Conservation (phyloP, 2,888 invertebrate genomes). For the Netelia fuscicornis region DNA sequence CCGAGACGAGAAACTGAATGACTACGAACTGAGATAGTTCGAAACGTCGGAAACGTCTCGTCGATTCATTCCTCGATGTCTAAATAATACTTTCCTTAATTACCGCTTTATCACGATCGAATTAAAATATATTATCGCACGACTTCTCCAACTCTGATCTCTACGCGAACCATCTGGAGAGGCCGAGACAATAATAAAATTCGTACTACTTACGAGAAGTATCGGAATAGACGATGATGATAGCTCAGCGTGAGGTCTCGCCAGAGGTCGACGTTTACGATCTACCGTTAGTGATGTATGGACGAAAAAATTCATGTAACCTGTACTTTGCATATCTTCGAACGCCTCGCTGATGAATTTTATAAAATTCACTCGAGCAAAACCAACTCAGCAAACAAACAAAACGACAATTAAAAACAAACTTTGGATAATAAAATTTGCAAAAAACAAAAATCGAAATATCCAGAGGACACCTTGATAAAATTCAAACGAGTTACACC, state of each 20-base stretch:
- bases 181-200: constrained; percentile 7
- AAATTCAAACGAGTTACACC: constrained; percentile 20
- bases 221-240: constrained; percentile 1
- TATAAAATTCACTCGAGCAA: neutral
- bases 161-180: neutral
- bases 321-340: neutral
- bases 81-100: too few species aligned
- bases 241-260: neutral
- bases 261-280: constrained; percentile 36
- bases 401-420: neutral
- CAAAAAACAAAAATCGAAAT: neutral
- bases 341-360: neutral
- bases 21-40: constrained; percentile 36
- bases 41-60: constrained; percentile 32
- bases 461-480: constrained; percentile 18
- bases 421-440: neutral
- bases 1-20: constrained; percentile 48
- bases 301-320: constrained; percentile 28
- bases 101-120: too few species aligned
- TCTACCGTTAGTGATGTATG: constrained; percentile 25
- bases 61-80: neutral
- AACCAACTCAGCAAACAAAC: neutral
- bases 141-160: neutral
- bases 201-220: constrained; percentile 12
- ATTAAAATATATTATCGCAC: neutral